Evolutionary conservation across 2,888 invertebrate genomes (phyloP).

Genomic region (Heteropelma amictum): DNA sequence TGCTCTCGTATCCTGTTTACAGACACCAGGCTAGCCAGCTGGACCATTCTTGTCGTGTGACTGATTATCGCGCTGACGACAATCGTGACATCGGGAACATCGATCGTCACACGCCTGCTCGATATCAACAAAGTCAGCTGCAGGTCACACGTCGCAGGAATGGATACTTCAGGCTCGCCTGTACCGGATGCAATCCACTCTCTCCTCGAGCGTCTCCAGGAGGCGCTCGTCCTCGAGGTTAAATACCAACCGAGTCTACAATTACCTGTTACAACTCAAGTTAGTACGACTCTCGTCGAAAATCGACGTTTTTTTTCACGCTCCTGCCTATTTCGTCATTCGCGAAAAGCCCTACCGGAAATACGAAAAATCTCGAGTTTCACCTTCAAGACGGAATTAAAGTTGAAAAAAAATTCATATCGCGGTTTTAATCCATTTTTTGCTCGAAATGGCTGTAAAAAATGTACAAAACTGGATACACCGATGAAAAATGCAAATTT

Average conservation of each 20-base stretch:
- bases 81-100: conserved; percentile 57
- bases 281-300: too few species aligned
- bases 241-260: conserved; percentile 86
- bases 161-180: conserved; percentile 77
- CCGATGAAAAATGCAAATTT: background rate
- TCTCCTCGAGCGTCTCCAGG: conserved; percentile 79
- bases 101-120: conserved; percentile 54
- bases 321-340: background rate
- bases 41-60: conserved; percentile 77
- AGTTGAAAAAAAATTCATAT: too few species aligned
- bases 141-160: conserved; percentile 73
- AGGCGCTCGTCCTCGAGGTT: conserved; percentile 84
- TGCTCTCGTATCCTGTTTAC: conserved; percentile 54
- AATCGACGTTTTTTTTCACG: background rate
- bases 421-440: too few species aligned
- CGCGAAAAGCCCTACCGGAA: background rate
- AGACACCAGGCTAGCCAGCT: conserved; percentile 77
- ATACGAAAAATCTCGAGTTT: background rate
- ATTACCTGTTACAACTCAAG: conserved; percentile 83
- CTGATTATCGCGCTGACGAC: conserved; percentile 67
- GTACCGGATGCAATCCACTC: conserved; percentile 77
- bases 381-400: too few species aligned
- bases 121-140: conserved; percentile 58
- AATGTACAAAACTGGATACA: too few species aligned
- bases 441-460: too few species aligned